Conservation (phyloP, 2,888 invertebrate species). For the Diaprepes abbreviatus region DNA sequence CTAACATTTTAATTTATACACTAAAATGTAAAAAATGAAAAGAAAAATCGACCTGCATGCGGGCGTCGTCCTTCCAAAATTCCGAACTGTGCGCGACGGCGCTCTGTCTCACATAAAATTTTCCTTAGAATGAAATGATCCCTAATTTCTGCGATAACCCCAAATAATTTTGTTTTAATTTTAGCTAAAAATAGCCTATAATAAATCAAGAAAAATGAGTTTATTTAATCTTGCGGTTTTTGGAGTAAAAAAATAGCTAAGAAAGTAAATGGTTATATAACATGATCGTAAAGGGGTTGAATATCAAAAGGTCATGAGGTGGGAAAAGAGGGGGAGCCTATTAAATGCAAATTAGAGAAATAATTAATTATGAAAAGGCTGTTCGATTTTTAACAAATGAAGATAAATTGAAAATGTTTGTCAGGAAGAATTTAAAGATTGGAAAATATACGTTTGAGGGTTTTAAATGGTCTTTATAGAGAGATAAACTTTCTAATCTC, state of each 20-base stretch:
- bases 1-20: no score
- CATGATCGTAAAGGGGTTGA: slow-evolving; percentile 13
- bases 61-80: slow-evolving; percentile 45
- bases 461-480: no score
- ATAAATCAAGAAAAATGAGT: background rate
- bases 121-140: background rate
- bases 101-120: slow-evolving; percentile 26
- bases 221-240: background rate
- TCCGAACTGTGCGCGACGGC: slow-evolving; percentile 36
- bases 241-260: background rate
- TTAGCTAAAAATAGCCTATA: no score
- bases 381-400: no score
- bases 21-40: background rate
- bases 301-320: slow-evolving; percentile 29
- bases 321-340: background rate
- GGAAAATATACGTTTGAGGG: no score
- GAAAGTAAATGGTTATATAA: slow-evolving; percentile 23
- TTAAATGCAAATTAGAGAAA: background rate
- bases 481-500: no score
- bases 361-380: background rate
- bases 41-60: slow-evolving; percentile 29
- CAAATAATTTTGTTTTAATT: background rate
- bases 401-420: no score
- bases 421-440: no score
- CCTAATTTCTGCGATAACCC: slow-evolving; percentile 12